Percentiles rank a stretch among this genome's conserved stretches.
phyloP scores from a whole-genome alignment of 2,888 invertebrate genomes.

The Drosophila subquinaria region DNA sequence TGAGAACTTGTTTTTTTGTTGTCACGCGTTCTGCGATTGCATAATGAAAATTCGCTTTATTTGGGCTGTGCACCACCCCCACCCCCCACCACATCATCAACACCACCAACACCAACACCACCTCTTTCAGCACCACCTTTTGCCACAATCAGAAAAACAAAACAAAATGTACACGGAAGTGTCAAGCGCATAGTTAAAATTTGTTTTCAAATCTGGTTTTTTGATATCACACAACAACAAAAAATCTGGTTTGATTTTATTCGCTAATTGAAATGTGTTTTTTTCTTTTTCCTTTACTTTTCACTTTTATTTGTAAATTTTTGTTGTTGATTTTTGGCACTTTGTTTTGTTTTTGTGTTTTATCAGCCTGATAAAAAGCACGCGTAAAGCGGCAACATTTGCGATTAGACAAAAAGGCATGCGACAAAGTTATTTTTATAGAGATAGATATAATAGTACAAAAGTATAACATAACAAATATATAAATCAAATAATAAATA shows the following conservation, averaged over 20 bases:
- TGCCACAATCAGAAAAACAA: slow-evolving; percentile 23
- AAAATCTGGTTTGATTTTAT: slow-evolving; percentile 48
- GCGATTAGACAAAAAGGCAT: slow-evolving; percentile 17
- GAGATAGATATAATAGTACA: background rate
- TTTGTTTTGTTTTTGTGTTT: slow-evolving; percentile 11
- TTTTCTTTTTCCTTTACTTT: slow-evolving; percentile 6
- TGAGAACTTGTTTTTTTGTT: background rate
- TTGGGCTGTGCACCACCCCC: slow-evolving; percentile 7
- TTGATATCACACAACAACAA: slow-evolving; percentile 30
- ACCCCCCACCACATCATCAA: background rate
- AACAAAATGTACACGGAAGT: slow-evolving; percentile 46
- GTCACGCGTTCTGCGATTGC: slow-evolving; percentile 31
- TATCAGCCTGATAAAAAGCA: slow-evolving; percentile 2
- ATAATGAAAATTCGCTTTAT: slow-evolving; percentile 29
- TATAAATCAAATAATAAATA: background rate
- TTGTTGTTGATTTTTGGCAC: background rate
- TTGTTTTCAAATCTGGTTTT: slow-evolving; percentile 56
- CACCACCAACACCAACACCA: background rate
- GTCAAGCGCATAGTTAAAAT: slow-evolving; percentile 44
- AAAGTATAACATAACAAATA: background rate
- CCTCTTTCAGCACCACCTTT: background rate
- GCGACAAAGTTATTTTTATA: slow-evolving; percentile 12
- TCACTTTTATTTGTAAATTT: slow-evolving; percentile 9
- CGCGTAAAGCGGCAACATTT: background rate
- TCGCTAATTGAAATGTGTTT: slow-evolving; percentile 37